phyloP scores from a whole-genome alignment of 1,140 invertebrate species.

The Apis florea region DNA sequence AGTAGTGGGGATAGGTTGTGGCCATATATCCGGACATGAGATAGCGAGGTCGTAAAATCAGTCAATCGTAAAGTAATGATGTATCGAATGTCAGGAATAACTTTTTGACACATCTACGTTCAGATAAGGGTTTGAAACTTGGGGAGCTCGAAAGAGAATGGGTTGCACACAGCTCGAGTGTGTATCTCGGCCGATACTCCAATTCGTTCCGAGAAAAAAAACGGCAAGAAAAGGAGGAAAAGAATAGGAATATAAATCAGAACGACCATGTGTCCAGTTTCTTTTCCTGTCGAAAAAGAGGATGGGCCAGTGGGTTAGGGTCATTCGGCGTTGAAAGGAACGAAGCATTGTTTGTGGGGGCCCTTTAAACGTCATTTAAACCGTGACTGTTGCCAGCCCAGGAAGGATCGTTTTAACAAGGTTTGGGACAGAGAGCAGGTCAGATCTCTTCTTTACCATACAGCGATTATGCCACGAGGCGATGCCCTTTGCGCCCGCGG shows the following conservation, averaged over 20 bases:
- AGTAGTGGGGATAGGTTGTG: no score
- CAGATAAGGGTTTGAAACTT: no score
- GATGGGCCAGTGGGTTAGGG: neutral
- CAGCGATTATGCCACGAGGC: constrained; percentile 53
- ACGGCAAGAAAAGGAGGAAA: neutral
- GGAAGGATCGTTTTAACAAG: constrained; percentile 71
- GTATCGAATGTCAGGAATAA: no score
- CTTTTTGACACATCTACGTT: no score
- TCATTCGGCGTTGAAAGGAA: constrained; percentile 26
- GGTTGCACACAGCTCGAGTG: no score
- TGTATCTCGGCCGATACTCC: neutral
- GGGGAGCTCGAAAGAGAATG: no score
- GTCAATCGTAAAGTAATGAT: no score
- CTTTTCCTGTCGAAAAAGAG: constrained; percentile 7
- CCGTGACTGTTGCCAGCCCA: constrained; percentile 62
- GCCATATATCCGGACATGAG: no score
- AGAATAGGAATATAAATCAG: neutral
- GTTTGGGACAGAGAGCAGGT: constrained; percentile 61
- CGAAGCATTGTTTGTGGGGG: constrained; percentile 62
- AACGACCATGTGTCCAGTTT: neutral
- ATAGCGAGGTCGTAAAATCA: no score
- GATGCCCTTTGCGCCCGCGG: constrained; percentile 50
- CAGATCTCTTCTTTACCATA: constrained; percentile 48
- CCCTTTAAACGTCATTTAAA: constrained; percentile 69
- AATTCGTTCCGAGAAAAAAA: neutral